A percentile compares a stretch with the other conserved stretches of the same genome.
phyloP scores from a whole-genome alignment of 2,113 vertebrate genomes.

The Bos indicus region DNA sequence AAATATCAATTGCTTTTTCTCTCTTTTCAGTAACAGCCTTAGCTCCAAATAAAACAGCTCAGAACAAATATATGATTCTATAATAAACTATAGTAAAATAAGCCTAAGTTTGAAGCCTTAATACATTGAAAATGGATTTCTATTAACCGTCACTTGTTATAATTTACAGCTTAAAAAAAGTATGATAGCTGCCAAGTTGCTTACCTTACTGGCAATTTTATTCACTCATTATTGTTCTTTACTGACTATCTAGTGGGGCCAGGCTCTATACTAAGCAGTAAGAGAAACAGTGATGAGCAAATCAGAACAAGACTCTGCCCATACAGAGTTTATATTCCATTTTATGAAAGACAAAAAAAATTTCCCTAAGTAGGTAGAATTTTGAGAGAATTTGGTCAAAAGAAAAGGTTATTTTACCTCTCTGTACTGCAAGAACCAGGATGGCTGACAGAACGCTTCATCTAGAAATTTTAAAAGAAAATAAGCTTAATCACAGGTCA shows the following conservation, averaged over 20 bases:
- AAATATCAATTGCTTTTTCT: conserved; percentile 19
- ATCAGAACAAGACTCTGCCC: background rate
- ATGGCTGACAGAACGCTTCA: conserved; percentile 86
- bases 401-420: conserved; percentile 74
- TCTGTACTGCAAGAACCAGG: conserved; percentile 84
- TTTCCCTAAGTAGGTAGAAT: background rate
- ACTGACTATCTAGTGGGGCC: background rate
- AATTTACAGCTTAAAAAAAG: background rate
- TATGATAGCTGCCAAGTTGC: background rate
- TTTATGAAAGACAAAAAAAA: background rate
- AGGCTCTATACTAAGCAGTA: background rate
- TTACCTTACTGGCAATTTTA: background rate
- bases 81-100: background rate
- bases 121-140: background rate
- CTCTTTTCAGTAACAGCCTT: background rate
- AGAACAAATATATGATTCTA: background rate
- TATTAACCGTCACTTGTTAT: background rate
- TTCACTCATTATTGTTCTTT: background rate
- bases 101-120: background rate
- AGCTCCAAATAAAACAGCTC: background rate
- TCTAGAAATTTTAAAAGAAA: conserved; percentile 74
- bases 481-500: conserved; percentile 38
- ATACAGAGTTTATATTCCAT: background rate
- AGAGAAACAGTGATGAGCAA: background rate
- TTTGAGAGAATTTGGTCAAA: background rate